Evolutionary conservation across 2,888 invertebrate species (phyloP).

Genomic region (Cataglyphis altisquamis): DNA sequence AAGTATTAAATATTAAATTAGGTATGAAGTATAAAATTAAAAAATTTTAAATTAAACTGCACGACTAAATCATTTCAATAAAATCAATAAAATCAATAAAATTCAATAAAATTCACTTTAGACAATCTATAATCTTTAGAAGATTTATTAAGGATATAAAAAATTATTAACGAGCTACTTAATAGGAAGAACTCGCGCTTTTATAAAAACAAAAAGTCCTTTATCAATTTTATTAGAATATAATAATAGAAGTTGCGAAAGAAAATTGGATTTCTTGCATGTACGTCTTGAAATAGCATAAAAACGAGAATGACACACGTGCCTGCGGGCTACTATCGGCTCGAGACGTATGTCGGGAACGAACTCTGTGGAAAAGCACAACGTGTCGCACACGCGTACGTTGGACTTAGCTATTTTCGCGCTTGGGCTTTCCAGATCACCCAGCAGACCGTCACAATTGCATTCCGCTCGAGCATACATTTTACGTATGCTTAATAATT

Average conservation of each 20-base stretch:
- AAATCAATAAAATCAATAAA: not conserved
- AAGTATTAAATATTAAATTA: too few species aligned
- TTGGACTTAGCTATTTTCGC: constrained; percentile 72
- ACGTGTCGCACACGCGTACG: constrained; percentile 56
- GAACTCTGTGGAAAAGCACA: constrained; percentile 61
- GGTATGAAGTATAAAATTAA: too few species aligned
- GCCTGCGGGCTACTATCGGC: constrained; percentile 32
- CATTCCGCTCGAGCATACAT: constrained; percentile 67
- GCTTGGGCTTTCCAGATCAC: constrained; percentile 69
- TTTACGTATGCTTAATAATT: not conserved
- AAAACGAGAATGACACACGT: constrained; percentile 54
- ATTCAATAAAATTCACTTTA: not conserved
- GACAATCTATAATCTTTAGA: not conserved
- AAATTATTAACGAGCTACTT: not conserved
- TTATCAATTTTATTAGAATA: constrained; percentile 41
- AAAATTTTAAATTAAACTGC: not conserved
- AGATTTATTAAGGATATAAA: not conserved
- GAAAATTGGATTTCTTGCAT: constrained; percentile 56
- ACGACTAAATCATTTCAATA: not conserved
- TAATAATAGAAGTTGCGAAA: constrained; percentile 52
- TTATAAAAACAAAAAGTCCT: constrained; percentile 9
- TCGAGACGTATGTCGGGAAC: constrained; percentile 51
- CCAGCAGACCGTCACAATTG: constrained; percentile 53
- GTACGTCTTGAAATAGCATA: constrained; percentile 42
- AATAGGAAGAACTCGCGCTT: not conserved